Percentiles rank a stretch among this genome's conserved stretches.
Conservation (phyloP, 2,888 invertebrate genomes). For the Hydriomena furcata region DNA sequence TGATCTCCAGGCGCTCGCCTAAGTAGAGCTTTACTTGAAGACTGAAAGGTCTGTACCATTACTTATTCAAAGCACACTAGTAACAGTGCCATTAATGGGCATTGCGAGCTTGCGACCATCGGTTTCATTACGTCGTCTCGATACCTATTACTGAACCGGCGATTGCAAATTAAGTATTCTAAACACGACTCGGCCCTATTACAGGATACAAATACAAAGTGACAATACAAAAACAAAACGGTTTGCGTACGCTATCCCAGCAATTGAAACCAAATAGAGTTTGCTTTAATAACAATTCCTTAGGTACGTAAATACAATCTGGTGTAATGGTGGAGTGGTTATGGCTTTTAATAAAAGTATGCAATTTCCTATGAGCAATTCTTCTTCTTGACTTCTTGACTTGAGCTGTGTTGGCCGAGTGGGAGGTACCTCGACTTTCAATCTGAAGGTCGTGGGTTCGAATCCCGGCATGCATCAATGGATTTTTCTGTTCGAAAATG, state of each 20-base stretch:
- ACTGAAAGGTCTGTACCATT: conserved; percentile 4
- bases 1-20: too few species aligned
- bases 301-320: conserved; percentile 27
- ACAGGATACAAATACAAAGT: conserved; percentile 72
- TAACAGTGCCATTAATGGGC: conserved; percentile 16
- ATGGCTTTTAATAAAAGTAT: neutral
- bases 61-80: conserved; percentile 19
- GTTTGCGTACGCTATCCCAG: conserved; percentile 50
- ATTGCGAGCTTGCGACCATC: conserved; percentile 21
- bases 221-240: conserved; percentile 66
- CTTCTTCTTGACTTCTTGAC: too few species aligned
- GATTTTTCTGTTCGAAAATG: too few species aligned
- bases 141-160: conserved; percentile 24
- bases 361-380: too few species aligned
- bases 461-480: too few species aligned
- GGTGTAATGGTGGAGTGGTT: neutral
- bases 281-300: conserved; percentile 42
- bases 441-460: too few species aligned
- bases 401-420: too few species aligned
- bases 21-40: too few species aligned
- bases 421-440: too few species aligned
- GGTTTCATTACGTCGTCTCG: conserved; percentile 24
- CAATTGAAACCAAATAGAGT: conserved; percentile 59
- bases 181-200: conserved; percentile 62
- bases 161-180: conserved; percentile 54